These are phyloP conservation scores for Bothrops jararaca DNA, from an alignment of 2,113 vertebrate species.

Conservation along the genomic window DNA sequence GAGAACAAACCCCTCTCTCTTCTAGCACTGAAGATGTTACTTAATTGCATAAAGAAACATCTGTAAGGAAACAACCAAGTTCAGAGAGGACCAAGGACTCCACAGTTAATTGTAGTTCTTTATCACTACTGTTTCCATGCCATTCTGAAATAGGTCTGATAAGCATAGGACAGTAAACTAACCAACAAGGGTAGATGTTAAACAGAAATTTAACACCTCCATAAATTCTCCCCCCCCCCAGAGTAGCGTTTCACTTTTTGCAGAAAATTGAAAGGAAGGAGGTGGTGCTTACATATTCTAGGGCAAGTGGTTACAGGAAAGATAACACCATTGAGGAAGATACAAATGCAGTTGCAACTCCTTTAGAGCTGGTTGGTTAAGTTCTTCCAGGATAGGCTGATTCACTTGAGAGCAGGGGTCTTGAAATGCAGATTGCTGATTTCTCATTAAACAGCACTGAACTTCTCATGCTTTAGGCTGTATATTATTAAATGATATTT, in stretches of 20 bases:
- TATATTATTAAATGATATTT: neutral
- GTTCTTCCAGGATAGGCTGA: neutral
- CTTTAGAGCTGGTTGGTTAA: neutral
- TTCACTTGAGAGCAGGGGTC: neutral
- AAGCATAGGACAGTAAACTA: neutral
- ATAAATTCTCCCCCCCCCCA: neutral
- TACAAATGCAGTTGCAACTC: neutral
- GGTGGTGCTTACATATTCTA: neutral
- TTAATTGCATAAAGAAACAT: neutral
- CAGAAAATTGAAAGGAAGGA: neutral
- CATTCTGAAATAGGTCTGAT: neutral
- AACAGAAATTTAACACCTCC: neutral
- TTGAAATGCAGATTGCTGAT: neutral
- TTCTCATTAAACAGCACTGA: neutral
- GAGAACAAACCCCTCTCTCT: neutral
- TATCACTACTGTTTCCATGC: neutral
- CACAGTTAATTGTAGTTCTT: neutral
- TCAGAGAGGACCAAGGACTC: neutral
- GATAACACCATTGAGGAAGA: neutral
- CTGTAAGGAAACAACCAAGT: neutral
- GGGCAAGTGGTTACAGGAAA: neutral
- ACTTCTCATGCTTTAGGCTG: neutral
- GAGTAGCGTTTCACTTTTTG: neutral
- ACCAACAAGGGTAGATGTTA: neutral
- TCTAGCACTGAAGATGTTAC: neutral